A percentile compares a stretch with the other conserved stretches of the same genome.
These are phyloP conservation scores for Rhinella marina DNA, from an alignment of 2,797 vertebrate genomes.

Conservation along the genomic window DNA sequence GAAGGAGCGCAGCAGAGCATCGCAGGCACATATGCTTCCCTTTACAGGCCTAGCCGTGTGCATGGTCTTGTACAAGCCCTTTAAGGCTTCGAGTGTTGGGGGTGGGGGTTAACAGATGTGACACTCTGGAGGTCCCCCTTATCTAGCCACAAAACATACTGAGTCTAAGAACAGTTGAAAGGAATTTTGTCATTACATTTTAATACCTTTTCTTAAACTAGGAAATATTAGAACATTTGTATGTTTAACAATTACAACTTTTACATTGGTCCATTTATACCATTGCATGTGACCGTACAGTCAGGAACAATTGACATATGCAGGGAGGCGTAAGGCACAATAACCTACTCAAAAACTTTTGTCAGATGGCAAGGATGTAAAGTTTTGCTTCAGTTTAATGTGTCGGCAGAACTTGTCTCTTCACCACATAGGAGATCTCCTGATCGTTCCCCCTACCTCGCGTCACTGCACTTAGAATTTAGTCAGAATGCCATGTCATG, in stretches of 20 bases:
- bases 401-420: background rate
- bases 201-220: slow-evolving; percentile 26
- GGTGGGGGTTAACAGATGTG: too few relatives aligned
- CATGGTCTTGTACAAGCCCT: too few relatives aligned
- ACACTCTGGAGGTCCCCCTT: background rate
- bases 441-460: background rate
- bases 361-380: background rate
- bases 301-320: slow-evolving; percentile 28
- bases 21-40: too few relatives aligned
- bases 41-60: too few relatives aligned
- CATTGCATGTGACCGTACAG: slow-evolving; percentile 39
- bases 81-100: too few relatives aligned
- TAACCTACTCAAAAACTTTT: slow-evolving; percentile 17
- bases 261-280: slow-evolving; percentile 36
- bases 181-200: slow-evolving; percentile 29
- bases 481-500: background rate
- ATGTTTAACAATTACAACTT: slow-evolving; percentile 34
- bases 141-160: background rate
- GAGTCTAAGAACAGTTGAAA: slow-evolving; percentile 15
- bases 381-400: slow-evolving; percentile 34
- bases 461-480: background rate
- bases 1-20: too few relatives aligned
- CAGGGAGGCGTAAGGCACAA: slow-evolving; percentile 36
- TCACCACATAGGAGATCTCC: slow-evolving; percentile 11
- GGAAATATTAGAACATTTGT: slow-evolving; percentile 35